Percentiles rank a stretch among this genome's conserved stretches.
Evolutionary conservation across 1,140 invertebrate genomes (phyloP).

Genomic region (Propsilocerus akamusi): DNA sequence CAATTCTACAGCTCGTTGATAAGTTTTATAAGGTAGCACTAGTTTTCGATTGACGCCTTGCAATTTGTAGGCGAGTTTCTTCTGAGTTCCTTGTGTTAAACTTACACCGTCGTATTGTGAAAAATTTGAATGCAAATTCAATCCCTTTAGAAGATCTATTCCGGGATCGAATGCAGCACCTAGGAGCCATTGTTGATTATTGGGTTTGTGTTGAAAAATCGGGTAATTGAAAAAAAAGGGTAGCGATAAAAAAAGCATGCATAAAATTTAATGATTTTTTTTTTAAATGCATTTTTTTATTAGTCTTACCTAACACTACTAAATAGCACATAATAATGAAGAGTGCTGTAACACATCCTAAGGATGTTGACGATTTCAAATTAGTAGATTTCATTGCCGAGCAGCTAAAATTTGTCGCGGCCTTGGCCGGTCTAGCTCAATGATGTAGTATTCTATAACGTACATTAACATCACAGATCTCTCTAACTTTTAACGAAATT

Average conservation of each 20-base stretch:
- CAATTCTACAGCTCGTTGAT: conserved; percentile 42
- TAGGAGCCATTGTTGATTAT: neutral
- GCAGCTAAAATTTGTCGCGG: neutral
- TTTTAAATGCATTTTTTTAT: neutral
- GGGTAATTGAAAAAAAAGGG: neutral
- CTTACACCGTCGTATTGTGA: conserved; percentile 5
- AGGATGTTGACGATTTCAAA: neutral
- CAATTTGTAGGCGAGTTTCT: neutral
- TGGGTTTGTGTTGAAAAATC: neutral
- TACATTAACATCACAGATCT: neutral
- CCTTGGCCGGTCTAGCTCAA: conserved; percentile 1
- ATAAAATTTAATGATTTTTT: neutral
- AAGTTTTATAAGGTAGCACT: conserved; percentile 42
- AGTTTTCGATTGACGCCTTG: conserved; percentile 53
- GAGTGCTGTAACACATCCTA: conserved; percentile 1
- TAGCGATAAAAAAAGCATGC: too few species aligned
- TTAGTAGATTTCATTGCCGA: neutral
- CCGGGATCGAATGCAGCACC: conserved; percentile 1
- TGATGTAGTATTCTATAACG: neutral
- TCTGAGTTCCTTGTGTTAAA: conserved; percentile 4
- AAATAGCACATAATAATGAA: conserved; percentile 1
- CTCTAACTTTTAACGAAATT: conserved; percentile 3
- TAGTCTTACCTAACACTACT: neutral
- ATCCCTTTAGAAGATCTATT: conserved; percentile 6
- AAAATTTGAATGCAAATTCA: conserved; percentile 6